Percentiles rank a stretch among this genome's conserved stretches.
phyloP scores from a whole-genome alignment of 1,140 invertebrate species.

The Lordiphosa stackelbergi region DNA sequence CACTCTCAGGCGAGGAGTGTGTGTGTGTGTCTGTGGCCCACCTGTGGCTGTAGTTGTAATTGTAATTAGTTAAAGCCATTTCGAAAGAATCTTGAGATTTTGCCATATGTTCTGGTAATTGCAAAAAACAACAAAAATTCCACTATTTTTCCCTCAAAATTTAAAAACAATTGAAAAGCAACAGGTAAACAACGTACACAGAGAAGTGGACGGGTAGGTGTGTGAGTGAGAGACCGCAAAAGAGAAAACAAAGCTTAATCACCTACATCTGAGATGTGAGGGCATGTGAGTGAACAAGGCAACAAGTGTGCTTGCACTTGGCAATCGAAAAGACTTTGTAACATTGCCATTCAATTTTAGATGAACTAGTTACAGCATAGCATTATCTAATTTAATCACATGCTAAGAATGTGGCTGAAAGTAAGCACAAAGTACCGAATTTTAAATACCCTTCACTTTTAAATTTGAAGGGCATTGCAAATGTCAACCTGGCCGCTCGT shows the following conservation, averaged over 20 bases:
- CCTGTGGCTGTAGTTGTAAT: slow-evolving; percentile 51
- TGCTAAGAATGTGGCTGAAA: no score
- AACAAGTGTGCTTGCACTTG: slow-evolving; percentile 9
- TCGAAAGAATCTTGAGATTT: slow-evolving; percentile 38
- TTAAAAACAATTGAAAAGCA: slow-evolving; percentile 68
- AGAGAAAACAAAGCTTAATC: slow-evolving; percentile 66
- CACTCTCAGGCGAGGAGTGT: slow-evolving; percentile 8
- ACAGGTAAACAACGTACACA: slow-evolving; percentile 54
- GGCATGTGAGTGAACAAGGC: slow-evolving; percentile 3
- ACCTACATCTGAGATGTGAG: slow-evolving; percentile 30
- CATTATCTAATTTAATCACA: neutral
- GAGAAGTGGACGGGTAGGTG: slow-evolving; percentile 25
- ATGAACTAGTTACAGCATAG: no score
- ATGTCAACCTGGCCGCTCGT: slow-evolving; percentile 5
- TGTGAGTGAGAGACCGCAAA: slow-evolving; percentile 56
- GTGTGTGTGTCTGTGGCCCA: slow-evolving; percentile 23
- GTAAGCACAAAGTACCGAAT: no score
- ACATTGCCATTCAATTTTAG: no score
- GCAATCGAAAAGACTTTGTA: no score
- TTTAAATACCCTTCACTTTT: no score
- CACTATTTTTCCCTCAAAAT: slow-evolving; percentile 41
- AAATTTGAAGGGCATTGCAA: neutral
- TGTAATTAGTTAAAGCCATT: slow-evolving; percentile 40
- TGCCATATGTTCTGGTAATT: slow-evolving; percentile 52
- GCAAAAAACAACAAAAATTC: slow-evolving; percentile 54